Conservation (phyloP, 2,113 vertebrate genomes). For the Cyprinodon tularosa region DNA sequence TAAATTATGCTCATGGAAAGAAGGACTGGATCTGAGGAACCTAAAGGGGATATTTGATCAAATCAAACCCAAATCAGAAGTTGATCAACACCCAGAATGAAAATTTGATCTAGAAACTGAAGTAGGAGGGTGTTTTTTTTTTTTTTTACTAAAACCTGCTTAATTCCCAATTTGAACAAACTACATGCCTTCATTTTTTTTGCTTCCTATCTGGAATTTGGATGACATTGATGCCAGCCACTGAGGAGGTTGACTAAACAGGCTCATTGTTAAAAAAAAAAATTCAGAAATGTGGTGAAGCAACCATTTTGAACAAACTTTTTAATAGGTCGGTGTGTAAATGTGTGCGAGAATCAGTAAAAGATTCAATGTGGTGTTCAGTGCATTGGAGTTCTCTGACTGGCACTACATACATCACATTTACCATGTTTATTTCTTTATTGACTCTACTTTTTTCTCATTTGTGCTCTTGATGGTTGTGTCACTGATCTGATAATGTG, state of each 20-base stretch:
- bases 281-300: neutral
- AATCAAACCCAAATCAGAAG: neutral
- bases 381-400: too few relatives aligned
- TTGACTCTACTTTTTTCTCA: neutral
- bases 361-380: too few relatives aligned
- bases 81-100: neutral
- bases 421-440: neutral
- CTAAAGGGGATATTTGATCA: neutral
- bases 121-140: neutral
- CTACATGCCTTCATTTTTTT: neutral
- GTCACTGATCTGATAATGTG: neutral
- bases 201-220: constrained; percentile 1
- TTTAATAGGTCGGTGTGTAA: neutral
- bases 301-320: neutral
- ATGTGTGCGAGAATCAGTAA: neutral
- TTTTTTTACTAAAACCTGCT: neutral
- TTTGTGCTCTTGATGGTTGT: neutral
- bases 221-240: neutral
- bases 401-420: too few relatives aligned
- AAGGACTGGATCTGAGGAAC: constrained; percentile 2
- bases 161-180: neutral
- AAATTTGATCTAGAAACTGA: neutral
- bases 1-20: constrained; percentile 24
- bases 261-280: neutral
- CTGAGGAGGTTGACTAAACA: neutral